These are phyloP conservation scores for Macropodus opercularis DNA, from an alignment of 2,797 vertebrate species.

Conservation along the genomic window DNA sequence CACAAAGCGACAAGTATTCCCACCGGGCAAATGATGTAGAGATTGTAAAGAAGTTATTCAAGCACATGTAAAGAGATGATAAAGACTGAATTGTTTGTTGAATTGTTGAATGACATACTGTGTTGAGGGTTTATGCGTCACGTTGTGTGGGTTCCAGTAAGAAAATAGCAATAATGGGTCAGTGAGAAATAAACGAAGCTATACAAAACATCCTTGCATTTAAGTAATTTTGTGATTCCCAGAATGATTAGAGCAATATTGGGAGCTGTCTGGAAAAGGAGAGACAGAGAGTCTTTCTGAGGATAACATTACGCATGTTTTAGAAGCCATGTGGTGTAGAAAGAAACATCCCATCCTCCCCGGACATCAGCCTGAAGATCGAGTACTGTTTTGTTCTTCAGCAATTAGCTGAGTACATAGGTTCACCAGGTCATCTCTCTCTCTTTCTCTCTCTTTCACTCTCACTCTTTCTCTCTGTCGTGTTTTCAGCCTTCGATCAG, in stretches of 20 bases:
- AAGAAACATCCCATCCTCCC: conserved; percentile 7
- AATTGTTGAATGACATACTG: background rate
- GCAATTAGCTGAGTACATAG: background rate
- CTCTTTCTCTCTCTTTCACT: background rate
- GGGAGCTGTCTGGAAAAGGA: conserved; percentile 1
- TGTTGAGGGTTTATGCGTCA: conserved; percentile 8
- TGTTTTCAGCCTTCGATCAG: background rate
- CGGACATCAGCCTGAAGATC: conserved; percentile 13
- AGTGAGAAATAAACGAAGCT: background rate
- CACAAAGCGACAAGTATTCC: background rate
- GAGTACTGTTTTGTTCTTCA: background rate
- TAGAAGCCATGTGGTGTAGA: background rate
- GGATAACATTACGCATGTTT: background rate
- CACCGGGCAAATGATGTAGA: no score
- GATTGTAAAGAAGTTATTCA: no score
- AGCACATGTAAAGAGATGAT: background rate
- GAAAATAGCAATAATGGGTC: conserved; percentile 1
- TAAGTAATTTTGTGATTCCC: background rate
- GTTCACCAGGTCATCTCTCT: background rate
- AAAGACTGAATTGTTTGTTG: background rate
- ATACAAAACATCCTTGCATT: background rate
- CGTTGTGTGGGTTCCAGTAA: conserved; percentile 2
- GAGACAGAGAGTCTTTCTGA: conserved; percentile 12
- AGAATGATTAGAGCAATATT: background rate
- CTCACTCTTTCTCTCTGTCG: background rate